These are phyloP conservation scores for Podotricha telesiphe DNA, from an alignment of 2,888 invertebrate genomes.

Conservation along the genomic window DNA sequence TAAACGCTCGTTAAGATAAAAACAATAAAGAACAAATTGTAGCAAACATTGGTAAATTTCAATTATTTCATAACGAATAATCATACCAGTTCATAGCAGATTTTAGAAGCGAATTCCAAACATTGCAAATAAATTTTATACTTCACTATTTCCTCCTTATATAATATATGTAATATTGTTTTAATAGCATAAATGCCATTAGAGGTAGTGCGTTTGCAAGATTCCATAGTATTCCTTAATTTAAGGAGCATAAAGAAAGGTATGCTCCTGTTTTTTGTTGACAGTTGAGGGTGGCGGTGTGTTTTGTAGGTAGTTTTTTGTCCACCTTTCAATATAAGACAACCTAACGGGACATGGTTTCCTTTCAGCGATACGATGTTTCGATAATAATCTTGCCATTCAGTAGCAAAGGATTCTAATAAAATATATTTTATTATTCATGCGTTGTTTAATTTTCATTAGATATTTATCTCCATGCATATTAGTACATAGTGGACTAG, in stretches of 20 bases:
- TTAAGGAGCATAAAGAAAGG: conserved; percentile 79
- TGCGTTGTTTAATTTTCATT: neutral
- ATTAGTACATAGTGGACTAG: neutral
- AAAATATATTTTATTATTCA: neutral
- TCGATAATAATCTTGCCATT: conserved; percentile 34
- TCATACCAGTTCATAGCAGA: no score
- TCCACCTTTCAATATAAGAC: conserved; percentile 66
- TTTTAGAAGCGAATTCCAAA: no score
- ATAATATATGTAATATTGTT: neutral
- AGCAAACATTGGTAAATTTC: no score
- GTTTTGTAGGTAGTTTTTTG: conserved; percentile 70
- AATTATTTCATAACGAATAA: no score
- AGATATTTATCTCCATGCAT: neutral
- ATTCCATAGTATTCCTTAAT: conserved; percentile 77
- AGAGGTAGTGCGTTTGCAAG: conserved; percentile 74
- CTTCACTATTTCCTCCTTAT: neutral
- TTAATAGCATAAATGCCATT: conserved; percentile 24
- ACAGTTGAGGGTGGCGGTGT: conserved; percentile 66
- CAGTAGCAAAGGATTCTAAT: conserved; percentile 32
- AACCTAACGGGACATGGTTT: conserved; percentile 71
- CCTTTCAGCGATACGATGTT: conserved; percentile 31
- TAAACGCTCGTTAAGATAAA: no score
- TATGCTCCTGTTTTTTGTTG: conserved; percentile 77
- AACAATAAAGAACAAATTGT: no score
- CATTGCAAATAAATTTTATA: no score